Conservation (phyloP, 2,797 vertebrate species). For the Gobionotothen gibberifrons region DNA sequence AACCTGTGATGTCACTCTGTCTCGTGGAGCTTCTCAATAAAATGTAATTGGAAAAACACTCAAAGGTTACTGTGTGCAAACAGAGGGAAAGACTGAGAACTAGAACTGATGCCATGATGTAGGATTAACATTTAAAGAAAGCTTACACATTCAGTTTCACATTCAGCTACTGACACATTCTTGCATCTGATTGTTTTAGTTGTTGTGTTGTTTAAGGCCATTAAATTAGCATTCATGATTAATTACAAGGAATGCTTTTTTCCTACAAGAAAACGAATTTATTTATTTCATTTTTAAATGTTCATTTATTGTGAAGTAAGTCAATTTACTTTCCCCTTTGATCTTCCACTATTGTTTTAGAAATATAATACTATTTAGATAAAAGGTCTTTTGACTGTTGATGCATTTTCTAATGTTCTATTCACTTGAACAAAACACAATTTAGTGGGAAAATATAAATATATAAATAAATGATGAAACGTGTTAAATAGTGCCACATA, state of each 20-base stretch:
- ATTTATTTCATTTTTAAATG: neutral
- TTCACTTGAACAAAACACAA: neutral
- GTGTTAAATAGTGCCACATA: neutral
- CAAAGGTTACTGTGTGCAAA: neutral
- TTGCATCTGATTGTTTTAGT: neutral
- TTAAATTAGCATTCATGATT: neutral
- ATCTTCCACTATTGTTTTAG: neutral
- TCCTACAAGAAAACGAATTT: neutral
- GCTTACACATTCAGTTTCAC: neutral
- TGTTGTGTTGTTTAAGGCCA: neutral
- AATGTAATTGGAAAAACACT: neutral
- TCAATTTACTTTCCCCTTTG: neutral
- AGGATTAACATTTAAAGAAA: neutral
- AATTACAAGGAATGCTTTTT: neutral
- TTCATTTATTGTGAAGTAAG: neutral
- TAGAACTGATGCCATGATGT: neutral
- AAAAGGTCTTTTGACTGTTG: neutral
- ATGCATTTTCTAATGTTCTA: neutral
- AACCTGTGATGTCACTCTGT: neutral
- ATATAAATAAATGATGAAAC: neutral
- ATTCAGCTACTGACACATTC: neutral
- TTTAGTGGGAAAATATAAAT: neutral
- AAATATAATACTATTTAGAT: neutral
- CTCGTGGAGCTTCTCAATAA: neutral
- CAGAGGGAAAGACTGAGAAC: neutral